Percentiles rank a stretch among this genome's conserved stretches.
Evolutionary conservation across 2,888 invertebrate species (phyloP).

Genomic region (Hylaea fasciaria): DNA sequence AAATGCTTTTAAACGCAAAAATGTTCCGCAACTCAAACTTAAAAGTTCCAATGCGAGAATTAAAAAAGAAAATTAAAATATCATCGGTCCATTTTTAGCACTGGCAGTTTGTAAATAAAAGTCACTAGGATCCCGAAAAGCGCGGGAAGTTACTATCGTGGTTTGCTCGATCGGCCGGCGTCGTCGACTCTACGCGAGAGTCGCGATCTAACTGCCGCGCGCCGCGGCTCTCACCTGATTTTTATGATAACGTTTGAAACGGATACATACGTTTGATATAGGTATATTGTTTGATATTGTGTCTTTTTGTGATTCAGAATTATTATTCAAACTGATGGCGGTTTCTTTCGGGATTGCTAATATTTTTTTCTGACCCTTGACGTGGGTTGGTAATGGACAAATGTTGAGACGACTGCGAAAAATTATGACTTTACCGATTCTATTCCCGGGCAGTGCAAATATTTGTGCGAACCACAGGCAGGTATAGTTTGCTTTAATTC

Average conservation of each 20-base stretch:
- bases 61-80: constrained; percentile 32
- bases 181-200: constrained; percentile 54
- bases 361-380: too few species aligned
- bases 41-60: constrained; percentile 16
- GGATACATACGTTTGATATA: not conserved
- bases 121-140: constrained; percentile 41
- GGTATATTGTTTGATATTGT: not conserved
- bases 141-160: constrained; percentile 60
- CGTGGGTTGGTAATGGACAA: too few species aligned
- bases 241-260: constrained; percentile 35
- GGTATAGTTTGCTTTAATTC: too few species aligned
- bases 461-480: too few species aligned
- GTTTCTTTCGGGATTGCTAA: not conserved
- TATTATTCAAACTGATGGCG: too few species aligned
- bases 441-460: too few species aligned
- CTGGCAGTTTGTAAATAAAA: constrained; percentile 39
- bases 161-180: constrained; percentile 53
- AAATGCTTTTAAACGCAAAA: constrained; percentile 44
- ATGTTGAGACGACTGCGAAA: too few species aligned
- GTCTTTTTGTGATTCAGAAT: constrained; percentile 1
- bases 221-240: constrained; percentile 40
- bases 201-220: constrained; percentile 56
- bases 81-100: constrained; percentile 54
- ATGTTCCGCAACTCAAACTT: constrained; percentile 1
- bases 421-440: too few species aligned